phyloP scores from a whole-genome alignment of 2,113 vertebrate genomes.

The Lonchura striata region DNA sequence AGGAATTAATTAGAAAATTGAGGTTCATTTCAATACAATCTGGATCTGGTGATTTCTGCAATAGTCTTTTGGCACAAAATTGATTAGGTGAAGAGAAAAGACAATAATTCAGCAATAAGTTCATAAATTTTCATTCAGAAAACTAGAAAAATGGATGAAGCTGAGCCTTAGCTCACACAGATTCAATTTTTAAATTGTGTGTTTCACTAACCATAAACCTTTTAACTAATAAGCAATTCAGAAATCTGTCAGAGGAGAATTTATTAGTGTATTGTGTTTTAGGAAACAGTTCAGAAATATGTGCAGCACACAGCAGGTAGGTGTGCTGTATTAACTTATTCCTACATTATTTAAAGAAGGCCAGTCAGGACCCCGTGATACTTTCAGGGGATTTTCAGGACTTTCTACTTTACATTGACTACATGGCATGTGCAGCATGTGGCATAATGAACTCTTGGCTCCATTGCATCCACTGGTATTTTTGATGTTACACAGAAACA shows the following conservation, averaged over 20 bases:
- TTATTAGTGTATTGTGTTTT: neutral
- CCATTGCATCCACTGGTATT: neutral
- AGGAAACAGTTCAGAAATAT: neutral
- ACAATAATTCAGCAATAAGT: constrained; percentile 33
- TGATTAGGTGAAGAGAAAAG: neutral
- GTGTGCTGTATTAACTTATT: neutral
- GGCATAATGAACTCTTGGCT: neutral
- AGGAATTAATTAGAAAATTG: neutral
- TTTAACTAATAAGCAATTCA: constrained; percentile 33
- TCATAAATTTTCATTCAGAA: constrained; percentile 37
- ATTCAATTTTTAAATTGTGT: constrained; percentile 41
- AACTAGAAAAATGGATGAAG: constrained; percentile 42
- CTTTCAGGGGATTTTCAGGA: neutral
- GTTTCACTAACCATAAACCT: constrained; percentile 41
- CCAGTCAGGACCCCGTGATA: neutral
- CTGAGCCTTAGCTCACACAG: neutral
- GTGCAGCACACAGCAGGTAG: neutral
- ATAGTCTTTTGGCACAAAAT: neutral
- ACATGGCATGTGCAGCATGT: rapidly evolving
- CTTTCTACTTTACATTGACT: neutral
- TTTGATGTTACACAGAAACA: neutral
- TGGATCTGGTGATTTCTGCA: neutral
- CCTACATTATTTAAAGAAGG: neutral
- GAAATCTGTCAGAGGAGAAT: constrained; percentile 26
- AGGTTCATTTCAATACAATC: neutral